A percentile compares a stretch with the other conserved stretches of the same genome.
Evolutionary conservation across 2,888 invertebrate genomes (phyloP).

Genomic region (Drosophila paranaensis): DNA sequence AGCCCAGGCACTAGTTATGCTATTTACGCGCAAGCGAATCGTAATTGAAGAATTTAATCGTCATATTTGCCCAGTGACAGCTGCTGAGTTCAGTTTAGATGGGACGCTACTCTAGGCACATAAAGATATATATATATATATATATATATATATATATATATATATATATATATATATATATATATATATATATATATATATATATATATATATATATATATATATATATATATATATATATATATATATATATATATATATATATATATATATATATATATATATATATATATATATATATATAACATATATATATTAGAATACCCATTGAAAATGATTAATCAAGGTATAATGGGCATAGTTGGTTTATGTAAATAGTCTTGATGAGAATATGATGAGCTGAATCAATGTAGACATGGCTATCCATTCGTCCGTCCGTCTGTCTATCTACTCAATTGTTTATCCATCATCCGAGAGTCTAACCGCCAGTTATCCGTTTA

Average conservation of each 20-base stretch:
- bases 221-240: background rate
- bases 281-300: background rate
- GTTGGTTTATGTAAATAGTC: too few relatives aligned
- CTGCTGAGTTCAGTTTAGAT: slow-evolving; percentile 19
- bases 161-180: background rate
- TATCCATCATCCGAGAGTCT: too few relatives aligned
- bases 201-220: background rate
- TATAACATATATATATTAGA: background rate
- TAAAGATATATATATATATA: background rate
- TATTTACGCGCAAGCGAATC: slow-evolving; percentile 20
- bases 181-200: background rate
- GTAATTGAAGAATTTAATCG: slow-evolving; percentile 37
- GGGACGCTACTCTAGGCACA: background rate
- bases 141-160: background rate
- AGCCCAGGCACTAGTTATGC: slow-evolving; percentile 9
- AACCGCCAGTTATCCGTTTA: background rate
- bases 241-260: background rate
- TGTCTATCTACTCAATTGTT: too few relatives aligned
- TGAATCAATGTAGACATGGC: background rate
- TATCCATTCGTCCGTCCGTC: background rate
- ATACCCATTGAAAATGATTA: background rate
- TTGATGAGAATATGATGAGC: background rate
- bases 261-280: background rate
- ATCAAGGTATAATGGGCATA: background rate
- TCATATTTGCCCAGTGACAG: slow-evolving; percentile 38